These are phyloP conservation scores for Thryonomys swinderianus DNA, from an alignment of 2,113 vertebrate species.

Conservation along the genomic window DNA sequence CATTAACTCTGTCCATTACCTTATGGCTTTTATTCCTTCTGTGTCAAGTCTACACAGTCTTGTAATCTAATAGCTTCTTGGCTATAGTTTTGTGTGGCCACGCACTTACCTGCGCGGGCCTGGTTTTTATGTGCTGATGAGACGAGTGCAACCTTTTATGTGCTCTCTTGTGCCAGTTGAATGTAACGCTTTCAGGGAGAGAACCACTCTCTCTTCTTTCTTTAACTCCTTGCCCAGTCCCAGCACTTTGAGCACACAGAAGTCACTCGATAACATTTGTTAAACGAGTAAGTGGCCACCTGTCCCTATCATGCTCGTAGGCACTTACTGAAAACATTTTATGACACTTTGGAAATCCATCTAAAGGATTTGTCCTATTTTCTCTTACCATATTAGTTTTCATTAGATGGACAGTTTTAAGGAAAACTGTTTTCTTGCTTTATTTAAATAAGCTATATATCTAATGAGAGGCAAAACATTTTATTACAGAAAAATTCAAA, in stretches of 20 bases:
- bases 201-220: not conserved
- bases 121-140: not conserved
- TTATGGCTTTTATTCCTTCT: not conserved
- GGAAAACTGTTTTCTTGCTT: conserved; percentile 35
- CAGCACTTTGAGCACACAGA: not conserved
- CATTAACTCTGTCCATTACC: not conserved
- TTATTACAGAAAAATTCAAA: conserved; percentile 43
- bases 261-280: not conserved
- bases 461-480: conserved; percentile 25
- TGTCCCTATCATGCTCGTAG: not conserved
- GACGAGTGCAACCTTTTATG: not conserved
- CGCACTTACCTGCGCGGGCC: not conserved
- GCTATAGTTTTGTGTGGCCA: not conserved
- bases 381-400: conserved; percentile 4
- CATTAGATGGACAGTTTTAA: conserved; percentile 3
- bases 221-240: not conserved
- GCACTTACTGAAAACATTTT: not conserved
- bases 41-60: not conserved
- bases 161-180: not conserved
- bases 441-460: conserved; percentile 12
- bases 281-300: not conserved
- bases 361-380: not conserved
- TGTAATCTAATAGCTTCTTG: not conserved
- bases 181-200: not conserved
- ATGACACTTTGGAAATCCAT: not conserved